Percentiles rank a stretch among this genome's conserved stretches.
Conservation (phyloP, 2,888 invertebrate genomes). For the Bugulina stolonifera region DNA sequence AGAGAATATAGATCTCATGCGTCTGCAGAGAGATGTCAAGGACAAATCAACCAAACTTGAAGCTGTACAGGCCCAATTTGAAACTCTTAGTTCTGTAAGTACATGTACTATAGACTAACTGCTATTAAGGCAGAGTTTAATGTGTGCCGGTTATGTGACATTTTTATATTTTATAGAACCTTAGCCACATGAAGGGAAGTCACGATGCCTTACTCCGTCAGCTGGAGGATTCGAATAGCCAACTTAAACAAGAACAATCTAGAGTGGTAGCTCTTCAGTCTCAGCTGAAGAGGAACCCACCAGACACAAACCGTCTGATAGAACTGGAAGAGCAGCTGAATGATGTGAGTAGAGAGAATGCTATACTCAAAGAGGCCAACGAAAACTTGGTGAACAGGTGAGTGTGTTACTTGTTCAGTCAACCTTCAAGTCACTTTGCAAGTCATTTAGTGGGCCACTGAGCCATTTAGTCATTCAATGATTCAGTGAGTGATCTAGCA, state of each 20-base stretch:
- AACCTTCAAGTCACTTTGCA: too few relatives aligned
- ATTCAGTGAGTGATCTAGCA: too few relatives aligned
- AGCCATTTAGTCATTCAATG: too few relatives aligned
- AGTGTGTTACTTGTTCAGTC: constrained; percentile 21
- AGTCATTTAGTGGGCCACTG: too few relatives aligned
- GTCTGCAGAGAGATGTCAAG: constrained; percentile 52
- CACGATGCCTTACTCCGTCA: constrained; percentile 51
- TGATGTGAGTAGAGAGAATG: constrained; percentile 50
- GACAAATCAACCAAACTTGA: constrained; percentile 50
- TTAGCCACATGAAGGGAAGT: constrained; percentile 43
- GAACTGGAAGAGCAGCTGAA: constrained; percentile 49
- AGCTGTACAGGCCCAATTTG: constrained; percentile 48
- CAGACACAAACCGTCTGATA: constrained; percentile 38
- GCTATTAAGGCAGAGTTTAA: too few relatives aligned
- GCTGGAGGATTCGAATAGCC: constrained; percentile 48
- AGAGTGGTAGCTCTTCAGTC: constrained; percentile 44
- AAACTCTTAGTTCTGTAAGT: constrained; percentile 48
- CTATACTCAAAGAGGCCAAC: constrained; percentile 53
- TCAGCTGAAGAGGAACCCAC: constrained; percentile 42
- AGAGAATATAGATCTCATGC: constrained; percentile 54
- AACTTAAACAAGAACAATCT: constrained; percentile 51
- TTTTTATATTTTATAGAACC: constrained; percentile 40
- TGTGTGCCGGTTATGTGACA: too few relatives aligned
- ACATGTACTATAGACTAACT: too few relatives aligned
- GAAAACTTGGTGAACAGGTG: constrained; percentile 53